Evolutionary conservation across 2,888 invertebrate species (phyloP).

Genomic region (Ophonus ardosiacus): DNA sequence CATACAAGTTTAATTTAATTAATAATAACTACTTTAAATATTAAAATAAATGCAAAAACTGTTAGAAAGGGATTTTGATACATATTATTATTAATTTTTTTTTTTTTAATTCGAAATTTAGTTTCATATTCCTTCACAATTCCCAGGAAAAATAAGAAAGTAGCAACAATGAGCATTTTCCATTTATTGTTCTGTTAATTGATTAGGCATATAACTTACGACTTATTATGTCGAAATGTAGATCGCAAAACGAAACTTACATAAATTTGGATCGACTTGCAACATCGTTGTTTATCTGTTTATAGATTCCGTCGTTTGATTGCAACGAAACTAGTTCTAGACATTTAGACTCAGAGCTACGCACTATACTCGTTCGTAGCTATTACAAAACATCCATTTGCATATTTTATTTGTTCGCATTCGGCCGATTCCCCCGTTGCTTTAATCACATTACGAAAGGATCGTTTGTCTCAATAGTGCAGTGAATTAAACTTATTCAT

Average conservation of each 20-base stretch:
- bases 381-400: constrained; percentile 12
- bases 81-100: background rate
- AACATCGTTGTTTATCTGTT: constrained; percentile 53
- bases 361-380: background rate
- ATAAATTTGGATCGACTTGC: constrained; percentile 45
- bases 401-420: constrained; percentile 41
- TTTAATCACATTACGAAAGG: constrained; percentile 9
- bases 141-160: background rate
- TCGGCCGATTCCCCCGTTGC: constrained; percentile 1
- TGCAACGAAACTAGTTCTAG: constrained; percentile 26
- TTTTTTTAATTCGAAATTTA: background rate
- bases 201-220: background rate
- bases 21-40: no score
- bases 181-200: background rate
- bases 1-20: no score
- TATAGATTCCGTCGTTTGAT: constrained; percentile 31
- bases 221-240: background rate
- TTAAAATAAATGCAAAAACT: no score
- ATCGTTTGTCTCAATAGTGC: constrained; percentile 12
- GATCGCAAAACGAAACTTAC: constrained; percentile 39
- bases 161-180: background rate
- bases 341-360: constrained; percentile 1
- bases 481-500: constrained; percentile 3
- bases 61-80: no score
- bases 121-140: background rate